Base-by-base conservation (phyloP, 1,140 invertebrate genomes). In the Papilio helenus region DNA sequence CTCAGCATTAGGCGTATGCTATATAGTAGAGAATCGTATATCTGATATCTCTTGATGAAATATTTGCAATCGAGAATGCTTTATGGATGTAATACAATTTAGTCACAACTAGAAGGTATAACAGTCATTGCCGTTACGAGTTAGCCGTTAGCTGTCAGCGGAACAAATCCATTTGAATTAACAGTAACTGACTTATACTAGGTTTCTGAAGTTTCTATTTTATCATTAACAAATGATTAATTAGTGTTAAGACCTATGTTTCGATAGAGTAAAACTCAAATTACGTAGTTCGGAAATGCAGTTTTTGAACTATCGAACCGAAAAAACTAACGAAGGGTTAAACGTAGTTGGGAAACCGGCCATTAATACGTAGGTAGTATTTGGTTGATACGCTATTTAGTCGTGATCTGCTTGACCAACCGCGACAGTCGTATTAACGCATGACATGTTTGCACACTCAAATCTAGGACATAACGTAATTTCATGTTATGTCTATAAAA, bases 111-210 rank as follows among this genome's bases (percentile, higher is more conserved):
- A 46, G 44, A 5, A 8, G 5, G 20, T 61, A 61, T 26, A 61
- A 61, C 23, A 16, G 23, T 65, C 14, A 29, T 65, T 65, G 23
- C 26, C 61, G 61, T 65, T 65, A 29, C 23, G 14, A 29, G 12
- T 26, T 65, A 65, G 1, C 79, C 78, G 83, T 80, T 83, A 81
- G 51, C 39, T 23, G 42, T 58, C 79, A 61, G 83, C 71, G 83
- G 83, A 84, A 84, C 81, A 80, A 83, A 83, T 80, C 55, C 23
- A 51, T 78, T 81, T 72, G 78, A 79, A 80, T 80, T 81, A 80
- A 46, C 42, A 73, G 72, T 73, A 44, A 73, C 72, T 73, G 39
- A 39, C 34, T 39, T 39, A 39, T 39, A 7, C 34, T 39, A 7
- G 34, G 34, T 39, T 39, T 39, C 34, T 39, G 34, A 39, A 8